Base-by-base conservation (phyloP, 2,888 invertebrate species). In the Caenorhabditis sinica region DNA sequence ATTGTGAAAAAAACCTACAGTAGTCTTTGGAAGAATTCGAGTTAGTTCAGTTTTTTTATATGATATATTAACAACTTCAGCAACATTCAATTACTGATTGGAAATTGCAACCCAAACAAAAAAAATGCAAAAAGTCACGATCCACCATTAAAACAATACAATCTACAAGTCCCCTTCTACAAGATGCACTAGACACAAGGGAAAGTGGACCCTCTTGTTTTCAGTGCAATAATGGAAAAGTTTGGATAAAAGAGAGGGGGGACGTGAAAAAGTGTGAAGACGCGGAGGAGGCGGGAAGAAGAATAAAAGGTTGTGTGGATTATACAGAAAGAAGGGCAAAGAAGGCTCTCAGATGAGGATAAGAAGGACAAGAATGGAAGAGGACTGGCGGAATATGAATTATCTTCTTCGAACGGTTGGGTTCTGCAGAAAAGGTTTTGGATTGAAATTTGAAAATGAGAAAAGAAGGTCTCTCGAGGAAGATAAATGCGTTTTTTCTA, bases 201-300 rank as follows among this genome's bases (percentile, higher is more conserved):
- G 51, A 71, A 79, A 65, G 53, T 63, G 71, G 79, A 71, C 71
- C 65, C 71, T 79, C 71, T 79, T 79, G 79, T 79, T 79, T 79
- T 79, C 71, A 77, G 69, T 69, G 80, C 56, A 80, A 80, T 80
- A 80, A 80, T 80, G 65, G 80, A 80, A 80, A 77, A 80, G 72
- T 80, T 80, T 80, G 58, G 68, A 60, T 20, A 45, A 20, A 25
- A 40, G 77, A 17, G 45, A 61, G 60, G 56, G 13, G 40, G n/a
- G n/a, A n/a, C 30, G 68, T n/a, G 56, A 20, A 49, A 72, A 33
- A 66, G 45, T 66, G 53, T 43, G 60, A 56, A 13, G 40, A 5
- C 40, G 13, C 6, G 49, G 28, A 36, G 28, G 40, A n/a, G 61
- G 51, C 58, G 77, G 74, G 61, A 40, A 58, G 58, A 58, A 11